These are phyloP conservation scores for Brachionus calyciflorus DNA, from an alignment of 1,140 invertebrate species.

Conservation along the genomic window DNA sequence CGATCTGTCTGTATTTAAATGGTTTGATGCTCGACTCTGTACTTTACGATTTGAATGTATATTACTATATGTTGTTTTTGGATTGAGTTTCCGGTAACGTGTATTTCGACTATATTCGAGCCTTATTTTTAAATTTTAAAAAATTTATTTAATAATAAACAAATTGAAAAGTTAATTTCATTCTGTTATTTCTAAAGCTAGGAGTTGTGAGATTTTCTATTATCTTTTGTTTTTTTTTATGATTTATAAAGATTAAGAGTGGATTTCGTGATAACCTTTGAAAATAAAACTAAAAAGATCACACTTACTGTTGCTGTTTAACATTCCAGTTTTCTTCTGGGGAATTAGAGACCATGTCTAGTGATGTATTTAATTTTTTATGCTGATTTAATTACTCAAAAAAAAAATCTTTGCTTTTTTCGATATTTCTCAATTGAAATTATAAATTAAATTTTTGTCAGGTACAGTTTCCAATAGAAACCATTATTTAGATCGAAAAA, in stretches of 20 bases:
- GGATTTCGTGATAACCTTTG: too few relatives aligned
- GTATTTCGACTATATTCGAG: constrained; percentile 18
- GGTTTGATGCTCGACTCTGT: background rate
- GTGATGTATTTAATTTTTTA: background rate
- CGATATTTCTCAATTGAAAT: constrained; percentile 1
- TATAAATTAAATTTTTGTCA: background rate
- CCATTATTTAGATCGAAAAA: background rate
- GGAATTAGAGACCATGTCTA: constrained; percentile 12
- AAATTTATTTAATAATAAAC: too few relatives aligned
- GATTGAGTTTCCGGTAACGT: constrained; percentile 16
- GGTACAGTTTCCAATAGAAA: constrained; percentile 28
- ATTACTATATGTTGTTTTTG: constrained; percentile 23
- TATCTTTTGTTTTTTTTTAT: too few relatives aligned
- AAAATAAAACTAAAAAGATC: background rate
- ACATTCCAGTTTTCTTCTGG: constrained; percentile 19
- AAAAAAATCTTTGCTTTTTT: background rate
- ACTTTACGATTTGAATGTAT: constrained; percentile 1
- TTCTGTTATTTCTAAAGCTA: too few relatives aligned
- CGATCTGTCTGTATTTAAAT: background rate
- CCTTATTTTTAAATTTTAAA: background rate
- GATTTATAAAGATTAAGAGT: too few relatives aligned
- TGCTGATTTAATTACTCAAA: background rate
- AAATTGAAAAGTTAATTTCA: too few relatives aligned
- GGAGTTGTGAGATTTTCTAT: too few relatives aligned
- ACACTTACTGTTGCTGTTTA: constrained; percentile 6